Conservation (phyloP, 2,113 vertebrate species). For the Penelope pileata region DNA sequence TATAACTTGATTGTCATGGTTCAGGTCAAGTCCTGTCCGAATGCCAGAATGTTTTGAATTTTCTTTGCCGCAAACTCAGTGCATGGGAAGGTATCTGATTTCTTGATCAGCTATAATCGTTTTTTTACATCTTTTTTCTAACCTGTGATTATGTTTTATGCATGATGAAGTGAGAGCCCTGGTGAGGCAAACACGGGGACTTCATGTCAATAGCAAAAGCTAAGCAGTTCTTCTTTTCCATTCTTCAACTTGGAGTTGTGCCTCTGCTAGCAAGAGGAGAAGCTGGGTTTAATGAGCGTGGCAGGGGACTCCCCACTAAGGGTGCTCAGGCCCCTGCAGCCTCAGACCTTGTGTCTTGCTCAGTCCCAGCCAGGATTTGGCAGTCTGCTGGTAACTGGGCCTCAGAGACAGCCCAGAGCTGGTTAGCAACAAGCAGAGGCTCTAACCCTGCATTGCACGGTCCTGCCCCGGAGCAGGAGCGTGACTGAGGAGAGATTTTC, state of each 20-base stretch:
- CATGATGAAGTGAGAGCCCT: neutral
- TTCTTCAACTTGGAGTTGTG: fast-evolving
- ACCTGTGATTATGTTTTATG: neutral
- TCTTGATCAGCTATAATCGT: neutral
- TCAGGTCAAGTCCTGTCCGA: neutral
- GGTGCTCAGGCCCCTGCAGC: neutral
- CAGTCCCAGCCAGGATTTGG: neutral
- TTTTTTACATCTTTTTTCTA: neutral
- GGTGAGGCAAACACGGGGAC: neutral
- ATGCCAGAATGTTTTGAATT: neutral
- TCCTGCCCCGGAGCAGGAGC: neutral
- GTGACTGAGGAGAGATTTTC: neutral
- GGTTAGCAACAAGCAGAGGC: neutral
- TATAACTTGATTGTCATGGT: neutral
- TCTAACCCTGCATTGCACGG: neutral
- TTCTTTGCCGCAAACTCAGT: neutral
- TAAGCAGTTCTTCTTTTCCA: neutral
- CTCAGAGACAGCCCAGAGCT: neutral
- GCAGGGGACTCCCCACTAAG: neutral
- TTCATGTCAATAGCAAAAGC: neutral
- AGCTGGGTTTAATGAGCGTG: neutral
- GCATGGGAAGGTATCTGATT: neutral
- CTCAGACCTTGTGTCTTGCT: neutral
- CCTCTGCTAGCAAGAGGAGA: neutral
- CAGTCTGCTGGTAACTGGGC: neutral